These are phyloP conservation scores for Eueides isabella DNA, from an alignment of 1,140 invertebrate species.

Conservation along the genomic window DNA sequence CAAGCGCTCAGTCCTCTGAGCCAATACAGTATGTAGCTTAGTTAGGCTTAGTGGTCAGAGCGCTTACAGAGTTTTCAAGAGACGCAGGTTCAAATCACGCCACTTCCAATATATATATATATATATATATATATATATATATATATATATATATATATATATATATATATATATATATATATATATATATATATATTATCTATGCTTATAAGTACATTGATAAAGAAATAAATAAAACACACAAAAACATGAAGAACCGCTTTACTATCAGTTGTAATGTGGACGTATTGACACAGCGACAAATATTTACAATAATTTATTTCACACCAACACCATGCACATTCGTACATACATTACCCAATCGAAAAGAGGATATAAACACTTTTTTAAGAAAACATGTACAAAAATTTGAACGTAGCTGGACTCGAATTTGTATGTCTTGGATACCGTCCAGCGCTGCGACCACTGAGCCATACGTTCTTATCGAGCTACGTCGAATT, in stretches of 20 bases:
- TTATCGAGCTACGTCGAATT: background rate
- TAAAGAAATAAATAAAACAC: conserved; percentile 46
- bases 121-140: too few species aligned
- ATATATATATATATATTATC: too few species aligned
- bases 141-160: too few species aligned
- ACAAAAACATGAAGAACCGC: conserved; percentile 70
- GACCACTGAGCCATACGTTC: background rate
- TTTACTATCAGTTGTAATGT: conserved; percentile 75
- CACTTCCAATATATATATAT: too few species aligned
- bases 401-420: background rate
- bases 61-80: too few species aligned
- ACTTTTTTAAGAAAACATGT: background rate
- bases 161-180: too few species aligned
- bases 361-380: conserved; percentile 1
- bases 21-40: too few species aligned
- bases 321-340: conserved; percentile 27
- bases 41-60: too few species aligned
- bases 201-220: too few species aligned
- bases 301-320: conserved; percentile 61
- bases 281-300: conserved; percentile 75
- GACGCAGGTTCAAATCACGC: too few species aligned
- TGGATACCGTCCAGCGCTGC: background rate
- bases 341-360: conserved; percentile 13
- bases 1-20: too few species aligned
- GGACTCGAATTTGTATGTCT: background rate